These are phyloP conservation scores for Elaeidobius kamerunicus DNA, from an alignment of 2,888 invertebrate genomes.

Conservation along the genomic window DNA sequence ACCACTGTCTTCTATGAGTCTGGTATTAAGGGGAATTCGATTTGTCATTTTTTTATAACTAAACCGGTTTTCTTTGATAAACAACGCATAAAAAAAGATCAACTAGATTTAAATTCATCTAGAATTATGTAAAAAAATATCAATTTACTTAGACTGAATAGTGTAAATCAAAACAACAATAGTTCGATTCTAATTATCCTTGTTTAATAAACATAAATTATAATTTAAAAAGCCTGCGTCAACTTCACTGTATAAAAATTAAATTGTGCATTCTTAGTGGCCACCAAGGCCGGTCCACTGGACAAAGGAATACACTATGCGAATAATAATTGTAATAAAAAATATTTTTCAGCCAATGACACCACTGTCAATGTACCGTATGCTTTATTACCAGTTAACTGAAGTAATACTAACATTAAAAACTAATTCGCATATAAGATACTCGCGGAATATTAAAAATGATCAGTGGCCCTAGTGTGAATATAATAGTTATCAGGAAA, in stretches of 20 bases:
- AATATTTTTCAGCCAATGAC: slow-evolving; percentile 27
- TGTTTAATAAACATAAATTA: slow-evolving; percentile 13
- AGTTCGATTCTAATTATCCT: slow-evolving; percentile 5
- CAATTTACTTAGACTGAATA: background rate
- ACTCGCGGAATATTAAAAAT: too few species aligned
- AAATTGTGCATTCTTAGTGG: slow-evolving; percentile 25
- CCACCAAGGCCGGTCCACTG: slow-evolving; percentile 24
- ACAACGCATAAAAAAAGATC: too few species aligned
- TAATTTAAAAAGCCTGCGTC: slow-evolving; percentile 17
- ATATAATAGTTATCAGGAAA: too few species aligned
- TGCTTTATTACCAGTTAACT: background rate
- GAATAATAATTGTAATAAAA: slow-evolving; percentile 24
- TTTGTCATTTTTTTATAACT: too few species aligned
- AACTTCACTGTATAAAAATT: slow-evolving; percentile 16
- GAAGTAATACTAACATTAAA: too few species aligned
- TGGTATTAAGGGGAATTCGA: too few species aligned
- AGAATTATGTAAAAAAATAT: too few species aligned
- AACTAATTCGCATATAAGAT: slow-evolving; percentile 1
- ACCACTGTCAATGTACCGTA: slow-evolving; percentile 25
- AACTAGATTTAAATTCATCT: too few species aligned
- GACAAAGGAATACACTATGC: slow-evolving; percentile 20
- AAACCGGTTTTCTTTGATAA: too few species aligned
- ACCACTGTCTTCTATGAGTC: too few species aligned
- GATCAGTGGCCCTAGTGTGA: too few species aligned
- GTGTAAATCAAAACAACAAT: slow-evolving; percentile 4